Base-by-base conservation (phyloP, 2,888 invertebrate species). In the Crematogaster levior region DNA sequence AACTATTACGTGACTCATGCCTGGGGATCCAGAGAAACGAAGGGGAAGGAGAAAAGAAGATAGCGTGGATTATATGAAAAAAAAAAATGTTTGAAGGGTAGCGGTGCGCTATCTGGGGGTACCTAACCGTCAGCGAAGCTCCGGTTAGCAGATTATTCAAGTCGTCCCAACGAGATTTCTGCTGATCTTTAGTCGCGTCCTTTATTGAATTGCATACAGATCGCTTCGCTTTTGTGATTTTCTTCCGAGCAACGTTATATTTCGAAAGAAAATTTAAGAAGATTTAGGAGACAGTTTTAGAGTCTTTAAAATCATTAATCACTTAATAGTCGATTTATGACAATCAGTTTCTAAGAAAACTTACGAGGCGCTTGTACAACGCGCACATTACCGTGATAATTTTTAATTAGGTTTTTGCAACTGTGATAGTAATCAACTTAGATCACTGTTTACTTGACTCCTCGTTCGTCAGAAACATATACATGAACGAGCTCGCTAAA, bases 1-100 rank as follows among this genome's bases (percentile, higher is more conserved):
- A 92, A 90, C 93, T 92, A 93, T 93, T 93, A 93, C 93, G 91
- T 93, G 93, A 93, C 92, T 93, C 93, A 93, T 87, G 90, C 85
- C 83, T 87, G 86, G 91, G 90, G 89, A 90, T 86, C 85, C 86
- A 86, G 83, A 82, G 85, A 84, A 79, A 18, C 34, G 27, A 75
- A 46, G 60, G 46, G 66, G 46, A 61, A 27, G 73, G 65, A 72
- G 70, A 81, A 60, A 74, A 82, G 72, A 77, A 84, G 80, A 74
- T 58, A 83, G 63, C 21, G n/a, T 58, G 53, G 66, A 65, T 73
- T 74, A 68, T 58, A 40, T 7, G 79, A 15, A 77, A 84, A 86
- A 51, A 48, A 84, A 85, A 88, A 84, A 75, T 82, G 83, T 81
- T 75, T 82, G 74, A 79, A 82, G 87, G 86, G 83, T 83, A 81